A percentile compares a stretch with the other conserved stretches of the same genome.
These are phyloP conservation scores for Seriola dumerili DNA, from an alignment of 2,113 vertebrate genomes.

Conservation along the genomic window DNA sequence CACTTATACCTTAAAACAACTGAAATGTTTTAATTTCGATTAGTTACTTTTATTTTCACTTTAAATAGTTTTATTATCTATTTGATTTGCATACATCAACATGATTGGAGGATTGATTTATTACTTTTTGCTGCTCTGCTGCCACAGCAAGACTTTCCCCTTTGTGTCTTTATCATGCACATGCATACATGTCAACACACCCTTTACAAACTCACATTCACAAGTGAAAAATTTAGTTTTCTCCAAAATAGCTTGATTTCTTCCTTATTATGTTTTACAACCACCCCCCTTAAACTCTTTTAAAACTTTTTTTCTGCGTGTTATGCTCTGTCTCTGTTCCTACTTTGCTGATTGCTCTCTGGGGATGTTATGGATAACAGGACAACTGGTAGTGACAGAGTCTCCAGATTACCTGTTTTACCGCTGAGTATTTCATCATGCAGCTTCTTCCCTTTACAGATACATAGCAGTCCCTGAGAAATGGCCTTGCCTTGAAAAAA, in stretches of 20 bases:
- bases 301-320: background rate
- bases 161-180: too few species aligned
- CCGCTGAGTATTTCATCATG: conserved; percentile 56
- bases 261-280: background rate
- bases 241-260: background rate
- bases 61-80: too few species aligned
- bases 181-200: too few species aligned
- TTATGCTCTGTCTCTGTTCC: background rate
- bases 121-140: too few species aligned
- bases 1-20: too few species aligned
- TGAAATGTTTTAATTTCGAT: too few species aligned
- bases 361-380: conserved; percentile 67
- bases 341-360: conserved; percentile 31
- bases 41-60: too few species aligned
- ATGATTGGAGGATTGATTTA: too few species aligned
- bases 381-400: conserved; percentile 47
- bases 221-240: background rate
- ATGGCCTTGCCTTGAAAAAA: conserved; percentile 29
- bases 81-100: too few species aligned
- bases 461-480: conserved; percentile 21
- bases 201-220: background rate
- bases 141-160: too few species aligned
- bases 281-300: background rate
- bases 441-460: conserved; percentile 28
- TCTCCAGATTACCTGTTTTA: conserved; percentile 43